These are phyloP conservation scores for Congeria kusceri DNA, from an alignment of 2,888 invertebrate species.

Conservation along the genomic window DNA sequence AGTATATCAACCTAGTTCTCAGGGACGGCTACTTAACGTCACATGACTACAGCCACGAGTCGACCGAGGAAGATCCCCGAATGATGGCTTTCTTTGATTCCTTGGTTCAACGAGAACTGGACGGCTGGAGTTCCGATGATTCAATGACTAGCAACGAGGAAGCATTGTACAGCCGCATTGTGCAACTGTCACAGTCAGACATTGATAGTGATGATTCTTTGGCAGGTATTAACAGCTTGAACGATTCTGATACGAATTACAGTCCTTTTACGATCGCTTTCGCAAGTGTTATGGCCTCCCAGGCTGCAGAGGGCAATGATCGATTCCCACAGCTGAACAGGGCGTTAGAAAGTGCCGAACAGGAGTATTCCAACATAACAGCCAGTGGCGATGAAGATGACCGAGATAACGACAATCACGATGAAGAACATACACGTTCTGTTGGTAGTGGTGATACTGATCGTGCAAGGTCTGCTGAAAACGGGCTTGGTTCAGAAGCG, in stretches of 20 bases:
- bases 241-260: slow-evolving; percentile 57
- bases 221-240: slow-evolving; percentile 20
- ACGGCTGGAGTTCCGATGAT: slow-evolving; percentile 87
- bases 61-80: slow-evolving; percentile 94
- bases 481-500: slow-evolving; percentile 6
- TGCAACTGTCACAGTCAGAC: slow-evolving; percentile 70
- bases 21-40: slow-evolving; percentile 90
- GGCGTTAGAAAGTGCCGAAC: slow-evolving; percentile 44
- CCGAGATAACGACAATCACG: neutral
- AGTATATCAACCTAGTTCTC: slow-evolving; percentile 93
- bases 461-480: neutral
- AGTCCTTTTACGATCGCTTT: slow-evolving; percentile 78
- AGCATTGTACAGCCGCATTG: slow-evolving; percentile 73
- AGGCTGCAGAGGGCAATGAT: slow-evolving; percentile 61
- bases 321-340: slow-evolving; percentile 56
- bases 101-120: slow-evolving; percentile 95
- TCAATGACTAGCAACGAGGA: slow-evolving; percentile 75
- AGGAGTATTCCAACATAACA: slow-evolving; percentile 18
- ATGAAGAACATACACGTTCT: neutral
- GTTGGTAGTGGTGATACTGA: neutral
- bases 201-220: slow-evolving; percentile 47
- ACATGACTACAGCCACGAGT: slow-evolving; percentile 95
- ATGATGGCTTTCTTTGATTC: slow-evolving; percentile 99
- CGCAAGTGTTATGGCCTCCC: slow-evolving; percentile 76
- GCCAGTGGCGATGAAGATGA: slow-evolving; percentile 4